Conservation (phyloP, 2,888 invertebrate species). For the Tethea ocularis region DNA sequence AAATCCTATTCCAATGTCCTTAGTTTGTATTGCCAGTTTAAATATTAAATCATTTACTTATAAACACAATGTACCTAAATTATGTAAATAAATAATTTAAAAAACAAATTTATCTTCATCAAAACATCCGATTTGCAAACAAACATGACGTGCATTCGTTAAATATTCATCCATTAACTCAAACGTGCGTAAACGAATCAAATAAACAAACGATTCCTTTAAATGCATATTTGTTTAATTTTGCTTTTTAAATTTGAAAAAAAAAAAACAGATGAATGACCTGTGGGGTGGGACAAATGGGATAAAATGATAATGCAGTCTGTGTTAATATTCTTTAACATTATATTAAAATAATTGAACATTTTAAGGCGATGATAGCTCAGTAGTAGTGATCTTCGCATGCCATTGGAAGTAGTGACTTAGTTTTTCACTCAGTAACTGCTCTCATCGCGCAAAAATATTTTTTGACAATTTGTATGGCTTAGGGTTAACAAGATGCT, state of each 20-base stretch:
- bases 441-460: too few relatives aligned
- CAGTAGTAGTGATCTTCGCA: too few relatives aligned
- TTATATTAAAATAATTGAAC: too few relatives aligned
- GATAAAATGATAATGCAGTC: neutral
- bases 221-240: neutral
- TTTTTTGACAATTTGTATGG: too few relatives aligned
- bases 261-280: neutral
- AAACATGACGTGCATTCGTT: slow-evolving; percentile 1
- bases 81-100: neutral
- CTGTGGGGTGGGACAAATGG: neutral
- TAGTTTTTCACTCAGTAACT: too few relatives aligned
- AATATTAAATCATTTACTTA: neutral
- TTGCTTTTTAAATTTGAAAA: neutral
- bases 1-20: too few relatives aligned
- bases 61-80: neutral
- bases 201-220: neutral
- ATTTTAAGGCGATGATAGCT: too few relatives aligned
- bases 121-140: neutral
- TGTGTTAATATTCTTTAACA: too few relatives aligned
- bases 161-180: neutral
- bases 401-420: too few relatives aligned
- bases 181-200: neutral
- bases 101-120: neutral
- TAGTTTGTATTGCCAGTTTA: neutral
- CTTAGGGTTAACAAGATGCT: too few relatives aligned